Base-by-base conservation (phyloP, 1,140 invertebrate genomes). In the Lineus longissimus region DNA sequence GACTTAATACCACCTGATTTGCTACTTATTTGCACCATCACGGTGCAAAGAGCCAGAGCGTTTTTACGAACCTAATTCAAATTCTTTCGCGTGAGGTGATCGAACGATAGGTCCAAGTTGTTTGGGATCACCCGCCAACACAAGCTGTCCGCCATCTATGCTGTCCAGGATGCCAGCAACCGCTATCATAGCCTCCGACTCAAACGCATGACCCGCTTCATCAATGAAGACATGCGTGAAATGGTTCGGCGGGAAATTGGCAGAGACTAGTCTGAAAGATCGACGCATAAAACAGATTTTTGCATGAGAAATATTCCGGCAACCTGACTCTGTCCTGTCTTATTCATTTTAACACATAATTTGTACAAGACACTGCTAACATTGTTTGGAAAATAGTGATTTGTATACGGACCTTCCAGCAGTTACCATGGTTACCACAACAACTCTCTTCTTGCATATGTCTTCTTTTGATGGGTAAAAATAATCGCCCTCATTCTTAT, bases 121-220 rank as follows among this genome's bases (percentile, higher is more conserved):
- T 77, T 89, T 84, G n/a, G 92, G 94, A 86, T 97, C 95, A 2
- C 95, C 95, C 59, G 92, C 91, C 1, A 97, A 80, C 63, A 97
- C 83, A 2, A 94, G 84, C 78, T 81, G 75, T 13, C 73, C 73
- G 19, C 65, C 67, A 2, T 33, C 30, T 11, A 31, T 36, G 7
- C 58, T 41, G 15, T 70, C 70, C 22, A 76, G 51, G 22, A 76
- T 69, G n/a, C 73, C 73, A 25, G 75, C 72, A 40, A 79, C 33
- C 15, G 73, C 58, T 51, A 77, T 70, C 22, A 76, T 23, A 40
- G 60, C 61, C 81, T 96, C 94, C 2, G 93, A 89, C 81, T 97
- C 94, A 1, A 87, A 90, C 11, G 90, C 88, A 75, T 96, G 92
- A 0, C 93, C 94, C 40, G 91, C 90, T 82, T 97, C 94, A 77